Evolutionary conservation across 1,140 invertebrate genomes (phyloP).

Genomic region (Acromyrmex heyeri): DNA sequence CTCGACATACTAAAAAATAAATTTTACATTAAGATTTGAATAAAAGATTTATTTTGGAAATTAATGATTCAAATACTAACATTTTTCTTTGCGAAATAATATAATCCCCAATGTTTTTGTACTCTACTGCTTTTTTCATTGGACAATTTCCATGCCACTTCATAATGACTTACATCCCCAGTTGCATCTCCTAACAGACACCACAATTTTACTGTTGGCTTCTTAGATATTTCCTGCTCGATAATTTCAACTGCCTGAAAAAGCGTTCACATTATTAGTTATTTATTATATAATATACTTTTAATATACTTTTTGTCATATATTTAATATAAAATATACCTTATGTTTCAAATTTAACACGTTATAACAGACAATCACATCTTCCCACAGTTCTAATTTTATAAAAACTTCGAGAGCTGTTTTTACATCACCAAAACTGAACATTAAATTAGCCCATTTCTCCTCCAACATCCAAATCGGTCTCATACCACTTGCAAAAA

Average conservation of each 20-base stretch:
- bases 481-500: slow-evolving; percentile 90
- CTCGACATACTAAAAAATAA: slow-evolving; percentile 88
- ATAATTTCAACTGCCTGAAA: slow-evolving; percentile 95
- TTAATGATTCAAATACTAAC: slow-evolving; percentile 73
- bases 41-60: slow-evolving; percentile 62
- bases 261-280: slow-evolving; percentile 1
- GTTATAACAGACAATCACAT: slow-evolving; percentile 96
- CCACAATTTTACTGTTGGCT: slow-evolving; percentile 94
- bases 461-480: slow-evolving; percentile 92
- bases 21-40: slow-evolving; percentile 1
- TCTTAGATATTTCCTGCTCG: slow-evolving; percentile 92
- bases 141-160: slow-evolving; percentile 97
- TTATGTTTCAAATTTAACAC: slow-evolving; percentile 94
- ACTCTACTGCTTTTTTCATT: slow-evolving; percentile 92
- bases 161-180: slow-evolving; percentile 90
- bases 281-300: slow-evolving; percentile 30
- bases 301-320: neutral
- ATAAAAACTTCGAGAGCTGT: slow-evolving; percentile 94
- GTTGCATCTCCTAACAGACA: slow-evolving; percentile 96
- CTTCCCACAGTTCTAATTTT: slow-evolving; percentile 95
- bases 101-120: slow-evolving; percentile 94
- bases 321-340: slow-evolving; percentile 82
- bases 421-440: slow-evolving; percentile 93
- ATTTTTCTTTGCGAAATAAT: slow-evolving; percentile 91
- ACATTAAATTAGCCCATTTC: slow-evolving; percentile 92